A percentile compares a stretch with the other conserved stretches of the same genome.
Evolutionary conservation across 1,140 invertebrate genomes (phyloP).

Genomic region (Drosophila pruinosa): DNA sequence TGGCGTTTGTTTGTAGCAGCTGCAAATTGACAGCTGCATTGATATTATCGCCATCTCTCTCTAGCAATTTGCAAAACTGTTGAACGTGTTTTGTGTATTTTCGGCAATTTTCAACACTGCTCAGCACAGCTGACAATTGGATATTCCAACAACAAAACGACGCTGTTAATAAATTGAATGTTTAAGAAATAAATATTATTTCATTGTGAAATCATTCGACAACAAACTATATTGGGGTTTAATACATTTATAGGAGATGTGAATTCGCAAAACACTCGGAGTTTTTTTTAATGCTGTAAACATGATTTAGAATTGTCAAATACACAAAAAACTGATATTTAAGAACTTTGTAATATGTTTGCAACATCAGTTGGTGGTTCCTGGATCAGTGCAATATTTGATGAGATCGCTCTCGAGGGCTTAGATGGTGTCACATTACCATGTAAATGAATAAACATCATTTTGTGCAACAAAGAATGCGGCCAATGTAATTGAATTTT

Average conservation of each 20-base stretch:
- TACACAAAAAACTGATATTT: not conserved
- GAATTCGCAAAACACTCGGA: not conserved
- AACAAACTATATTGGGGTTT: too few relatives aligned
- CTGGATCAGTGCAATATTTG: constrained; percentile 82
- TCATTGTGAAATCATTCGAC: too few relatives aligned
- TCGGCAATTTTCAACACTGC: constrained; percentile 9
- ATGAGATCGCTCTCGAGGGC: constrained; percentile 92
- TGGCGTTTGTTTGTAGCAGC: constrained; percentile 45
- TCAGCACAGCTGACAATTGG: not conserved
- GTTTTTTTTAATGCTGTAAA: not conserved
- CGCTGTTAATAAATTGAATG: constrained; percentile 1
- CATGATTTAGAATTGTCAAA: too few relatives aligned
- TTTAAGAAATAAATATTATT: not conserved
- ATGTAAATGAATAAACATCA: constrained; percentile 82
- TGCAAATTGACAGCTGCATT: constrained; percentile 35
- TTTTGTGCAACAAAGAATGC: too few relatives aligned
- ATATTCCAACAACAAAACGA: not conserved
- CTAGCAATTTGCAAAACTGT: not conserved
- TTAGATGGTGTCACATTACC: constrained; percentile 91
- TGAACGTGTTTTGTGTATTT: too few relatives aligned
- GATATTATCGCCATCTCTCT: constrained; percentile 1
- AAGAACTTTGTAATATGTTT: constrained; percentile 5
- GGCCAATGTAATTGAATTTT: not conserved
- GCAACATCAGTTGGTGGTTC: constrained; percentile 37
- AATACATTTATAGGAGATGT: too few relatives aligned